Evolutionary conservation across 2,113 vertebrate species (phyloP).

Genomic region (Oryzias melastigma): DNA sequence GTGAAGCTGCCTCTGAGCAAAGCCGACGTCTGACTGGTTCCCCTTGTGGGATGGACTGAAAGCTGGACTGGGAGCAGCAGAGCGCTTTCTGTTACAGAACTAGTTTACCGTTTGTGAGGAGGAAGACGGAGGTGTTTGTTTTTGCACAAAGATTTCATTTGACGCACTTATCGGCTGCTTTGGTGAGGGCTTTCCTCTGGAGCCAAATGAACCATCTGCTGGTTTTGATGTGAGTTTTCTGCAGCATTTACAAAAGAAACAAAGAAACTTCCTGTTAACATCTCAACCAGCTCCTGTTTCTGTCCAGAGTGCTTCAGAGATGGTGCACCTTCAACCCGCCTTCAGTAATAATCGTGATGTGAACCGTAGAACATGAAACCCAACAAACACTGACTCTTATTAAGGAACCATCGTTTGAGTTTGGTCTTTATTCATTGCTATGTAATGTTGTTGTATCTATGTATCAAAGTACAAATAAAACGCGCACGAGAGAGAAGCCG

Average conservation of each 20-base stretch:
- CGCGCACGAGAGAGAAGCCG: conserved; percentile 56
- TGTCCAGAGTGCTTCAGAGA: conserved; percentile 24
- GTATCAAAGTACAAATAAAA: conserved; percentile 44
- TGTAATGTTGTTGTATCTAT: conserved; percentile 73
- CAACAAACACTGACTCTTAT: conserved; percentile 41
- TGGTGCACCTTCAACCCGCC: conserved; percentile 18
- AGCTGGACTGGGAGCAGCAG: conserved; percentile 34
- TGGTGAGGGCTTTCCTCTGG: not conserved
- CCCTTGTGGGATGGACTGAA: conserved; percentile 36
- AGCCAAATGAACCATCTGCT: not conserved
- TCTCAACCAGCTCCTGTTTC: conserved; percentile 21
- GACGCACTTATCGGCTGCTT: conserved; percentile 28
- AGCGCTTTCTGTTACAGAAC: conserved; percentile 57
- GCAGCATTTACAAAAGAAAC: no score
- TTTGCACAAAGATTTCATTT: not conserved
- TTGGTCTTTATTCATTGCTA: conserved; percentile 67
- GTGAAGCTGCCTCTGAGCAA: no score
- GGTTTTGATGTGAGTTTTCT: not conserved
- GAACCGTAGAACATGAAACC: conserved; percentile 48
- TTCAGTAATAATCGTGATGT: conserved; percentile 45
- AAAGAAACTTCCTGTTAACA: conserved; percentile 19
- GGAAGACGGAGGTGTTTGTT: not conserved
- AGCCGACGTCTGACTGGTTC: no score
- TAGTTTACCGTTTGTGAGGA: conserved; percentile 59
- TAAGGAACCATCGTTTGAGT: conserved; percentile 51